Conservation (phyloP, 1,140 invertebrate species). For the Zaprionus taronus region DNA sequence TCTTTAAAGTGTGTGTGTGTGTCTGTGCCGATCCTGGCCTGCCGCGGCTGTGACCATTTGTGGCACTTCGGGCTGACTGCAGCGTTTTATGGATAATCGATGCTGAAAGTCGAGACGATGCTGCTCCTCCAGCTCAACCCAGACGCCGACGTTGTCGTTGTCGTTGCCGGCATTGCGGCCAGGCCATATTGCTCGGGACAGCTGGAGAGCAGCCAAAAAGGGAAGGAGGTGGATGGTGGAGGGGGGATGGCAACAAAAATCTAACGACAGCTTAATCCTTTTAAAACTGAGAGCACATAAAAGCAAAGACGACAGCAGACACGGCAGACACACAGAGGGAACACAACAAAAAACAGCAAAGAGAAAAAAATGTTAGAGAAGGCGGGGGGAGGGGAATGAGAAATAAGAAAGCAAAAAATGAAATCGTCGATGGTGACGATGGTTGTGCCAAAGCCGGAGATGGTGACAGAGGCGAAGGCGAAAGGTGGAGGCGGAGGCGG, state of each 20-base stretch:
- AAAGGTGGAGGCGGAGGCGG: neutral
- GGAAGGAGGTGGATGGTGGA: neutral
- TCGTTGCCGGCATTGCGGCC: constrained; percentile 8
- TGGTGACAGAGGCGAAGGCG: neutral
- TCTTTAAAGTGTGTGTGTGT: constrained; percentile 20
- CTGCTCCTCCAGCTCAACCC: constrained; percentile 15
- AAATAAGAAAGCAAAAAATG: constrained; percentile 22
- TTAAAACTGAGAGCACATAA: constrained; percentile 78
- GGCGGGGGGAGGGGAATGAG: neutral
- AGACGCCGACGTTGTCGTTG: constrained; percentile 17
- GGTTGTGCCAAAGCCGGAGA: neutral
- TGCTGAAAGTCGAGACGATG: constrained; percentile 65
- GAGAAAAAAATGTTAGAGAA: neutral
- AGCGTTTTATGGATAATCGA: constrained; percentile 70
- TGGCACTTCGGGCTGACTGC: constrained; percentile 36
- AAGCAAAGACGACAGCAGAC: constrained; percentile 48
- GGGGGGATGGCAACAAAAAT: constrained; percentile 48
- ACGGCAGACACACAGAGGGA: constrained; percentile 40
- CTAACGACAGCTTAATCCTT: constrained; percentile 78
- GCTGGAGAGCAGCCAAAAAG: constrained; percentile 27
- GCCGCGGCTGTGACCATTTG: constrained; percentile 23
- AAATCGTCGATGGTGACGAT: constrained; percentile 23
- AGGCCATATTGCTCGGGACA: constrained; percentile 31
- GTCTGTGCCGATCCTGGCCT: constrained; percentile 14
- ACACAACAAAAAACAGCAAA: constrained; percentile 48